Evolutionary conservation across 2,797 vertebrate species (phyloP).

Genomic region (Cryptoprocta ferox): DNA sequence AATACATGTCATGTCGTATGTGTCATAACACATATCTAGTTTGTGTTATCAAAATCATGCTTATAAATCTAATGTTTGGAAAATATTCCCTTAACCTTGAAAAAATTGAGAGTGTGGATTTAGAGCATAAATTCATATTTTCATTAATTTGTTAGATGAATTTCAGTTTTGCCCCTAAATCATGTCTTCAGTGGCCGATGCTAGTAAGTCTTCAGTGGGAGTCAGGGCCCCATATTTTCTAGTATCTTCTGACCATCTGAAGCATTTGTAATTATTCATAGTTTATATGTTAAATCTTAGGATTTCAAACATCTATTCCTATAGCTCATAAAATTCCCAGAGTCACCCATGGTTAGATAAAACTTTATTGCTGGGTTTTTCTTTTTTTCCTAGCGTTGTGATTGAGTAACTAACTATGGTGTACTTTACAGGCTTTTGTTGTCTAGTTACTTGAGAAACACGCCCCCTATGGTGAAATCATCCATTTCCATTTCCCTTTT

Average conservation of each 20-base stretch:
- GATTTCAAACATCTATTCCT: constrained; percentile 26
- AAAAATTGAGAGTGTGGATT: not conserved
- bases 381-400: not conserved
- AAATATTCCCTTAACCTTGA: not conserved
- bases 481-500: not conserved
- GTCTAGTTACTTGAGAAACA: constrained; percentile 43
- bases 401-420: not conserved
- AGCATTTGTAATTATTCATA: not conserved
- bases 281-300: constrained; percentile 43
- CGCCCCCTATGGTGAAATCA: not conserved
- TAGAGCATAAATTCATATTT: constrained; percentile 31
- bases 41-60: not conserved
- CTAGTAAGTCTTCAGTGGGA: not conserved
- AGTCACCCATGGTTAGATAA: not conserved
- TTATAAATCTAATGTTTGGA: not conserved
- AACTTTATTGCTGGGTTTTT: not conserved
- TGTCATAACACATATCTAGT: too few species aligned
- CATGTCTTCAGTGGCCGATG: not conserved
- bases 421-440: not conserved
- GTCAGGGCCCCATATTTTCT: constrained; percentile 42
- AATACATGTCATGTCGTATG: not conserved
- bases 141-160: not conserved
- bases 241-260: constrained; percentile 30
- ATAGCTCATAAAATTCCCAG: constrained; percentile 13
- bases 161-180: constrained; percentile 43